phyloP scores from a whole-genome alignment of 2,113 vertebrate species.

The Gulo gulo region DNA sequence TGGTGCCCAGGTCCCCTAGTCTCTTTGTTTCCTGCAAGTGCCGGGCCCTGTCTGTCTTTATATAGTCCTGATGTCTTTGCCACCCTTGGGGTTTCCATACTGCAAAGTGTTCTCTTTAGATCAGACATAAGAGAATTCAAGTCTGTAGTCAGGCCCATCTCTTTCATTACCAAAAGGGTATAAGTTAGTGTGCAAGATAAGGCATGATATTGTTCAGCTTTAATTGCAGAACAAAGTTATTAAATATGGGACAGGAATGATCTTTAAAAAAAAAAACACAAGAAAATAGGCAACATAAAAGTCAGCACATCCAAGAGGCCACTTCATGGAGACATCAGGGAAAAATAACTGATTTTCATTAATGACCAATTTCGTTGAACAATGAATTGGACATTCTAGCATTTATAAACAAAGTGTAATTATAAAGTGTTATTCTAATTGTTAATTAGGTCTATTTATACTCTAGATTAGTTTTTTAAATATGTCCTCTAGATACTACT shows the following conservation, averaged over 20 bases:
- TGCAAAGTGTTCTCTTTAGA: not conserved
- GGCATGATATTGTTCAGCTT: not conserved
- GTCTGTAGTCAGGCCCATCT: not conserved
- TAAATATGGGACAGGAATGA: not conserved
- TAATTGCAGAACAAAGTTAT: not conserved
- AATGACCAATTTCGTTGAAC: slow-evolving; percentile 77
- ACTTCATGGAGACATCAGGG: slow-evolving; percentile 48
- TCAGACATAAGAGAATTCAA: not conserved
- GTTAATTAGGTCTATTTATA: slow-evolving; percentile 84
- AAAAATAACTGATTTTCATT: slow-evolving; percentile 77
- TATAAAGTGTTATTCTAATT: slow-evolving; percentile 82
- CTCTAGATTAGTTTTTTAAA: slow-evolving; percentile 84
- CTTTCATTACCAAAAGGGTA: not conserved
- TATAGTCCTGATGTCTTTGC: not conserved
- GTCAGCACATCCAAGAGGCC: not conserved
- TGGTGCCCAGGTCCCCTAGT: not conserved
- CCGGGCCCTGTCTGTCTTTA: not conserved
- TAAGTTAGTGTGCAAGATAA: not conserved
- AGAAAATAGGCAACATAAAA: not conserved
- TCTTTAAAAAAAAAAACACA: not conserved
- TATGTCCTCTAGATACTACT: slow-evolving; percentile 85
- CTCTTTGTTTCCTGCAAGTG: not conserved
- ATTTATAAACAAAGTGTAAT: slow-evolving; percentile 84
- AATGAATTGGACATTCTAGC: slow-evolving; percentile 71
- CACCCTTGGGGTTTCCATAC: not conserved